phyloP scores from a whole-genome alignment of 2,797 vertebrate species.

The Thalassophryne amazonica region DNA sequence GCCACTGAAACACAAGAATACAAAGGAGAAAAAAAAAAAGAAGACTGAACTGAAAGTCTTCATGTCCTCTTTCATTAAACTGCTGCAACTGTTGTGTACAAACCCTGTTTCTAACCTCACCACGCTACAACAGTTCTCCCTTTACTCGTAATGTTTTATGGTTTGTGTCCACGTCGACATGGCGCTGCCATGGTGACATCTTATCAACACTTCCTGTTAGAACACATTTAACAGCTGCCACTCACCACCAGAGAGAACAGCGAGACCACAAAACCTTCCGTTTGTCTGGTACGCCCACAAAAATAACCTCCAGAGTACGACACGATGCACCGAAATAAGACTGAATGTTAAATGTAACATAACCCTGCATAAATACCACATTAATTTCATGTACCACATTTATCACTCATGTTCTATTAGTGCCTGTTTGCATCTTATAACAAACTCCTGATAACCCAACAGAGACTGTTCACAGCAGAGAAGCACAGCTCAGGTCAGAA shows the following conservation, averaged over 20 bases:
- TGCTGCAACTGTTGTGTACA: no score
- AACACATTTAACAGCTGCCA: constrained; percentile 29
- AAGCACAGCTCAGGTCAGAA: no score
- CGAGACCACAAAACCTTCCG: constrained; percentile 10
- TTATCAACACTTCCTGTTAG: constrained; percentile 60
- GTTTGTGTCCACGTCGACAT: constrained; percentile 46
- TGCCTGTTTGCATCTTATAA: not conserved
- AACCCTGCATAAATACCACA: not conserved
- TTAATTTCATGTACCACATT: not conserved
- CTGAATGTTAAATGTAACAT: constrained; percentile 2
- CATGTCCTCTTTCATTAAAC: not conserved
- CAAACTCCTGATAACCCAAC: not conserved
- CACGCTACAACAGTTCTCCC: no score
- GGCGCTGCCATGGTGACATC: constrained; percentile 32
- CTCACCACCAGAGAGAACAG: not conserved
- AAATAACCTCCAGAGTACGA: constrained; percentile 4
- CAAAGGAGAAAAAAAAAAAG: not conserved
- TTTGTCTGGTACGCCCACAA: not conserved
- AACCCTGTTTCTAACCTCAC: no score
- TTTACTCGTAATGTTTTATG: no score
- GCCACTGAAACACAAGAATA: constrained; percentile 5
- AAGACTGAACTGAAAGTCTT: not conserved
- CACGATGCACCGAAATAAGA: not conserved
- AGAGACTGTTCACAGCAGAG: not conserved
- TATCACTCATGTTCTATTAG: not conserved